Evolutionary conservation across 2,797 vertebrate species (phyloP).

Genomic region (Hippoglossus hippoglossus): DNA sequence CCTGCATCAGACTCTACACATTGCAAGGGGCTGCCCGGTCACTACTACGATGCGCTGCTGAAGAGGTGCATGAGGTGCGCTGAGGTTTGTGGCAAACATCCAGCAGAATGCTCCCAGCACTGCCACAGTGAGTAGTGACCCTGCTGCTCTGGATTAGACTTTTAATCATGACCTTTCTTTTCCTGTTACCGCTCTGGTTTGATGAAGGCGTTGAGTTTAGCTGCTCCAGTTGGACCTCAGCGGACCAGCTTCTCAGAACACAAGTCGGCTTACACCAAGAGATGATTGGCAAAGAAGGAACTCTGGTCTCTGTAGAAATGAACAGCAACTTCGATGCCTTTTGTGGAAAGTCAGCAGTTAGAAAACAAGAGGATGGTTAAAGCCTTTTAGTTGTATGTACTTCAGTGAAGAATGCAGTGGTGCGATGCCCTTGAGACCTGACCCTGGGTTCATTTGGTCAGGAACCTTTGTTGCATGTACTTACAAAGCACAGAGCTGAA

Average conservation of each 20-base stretch:
- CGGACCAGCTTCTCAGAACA: too few species aligned
- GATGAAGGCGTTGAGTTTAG: background rate
- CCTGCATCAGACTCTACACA: slow-evolving; percentile 47
- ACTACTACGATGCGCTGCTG: slow-evolving; percentile 79
- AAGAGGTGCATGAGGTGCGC: slow-evolving; percentile 74
- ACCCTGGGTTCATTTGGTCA: too few species aligned
- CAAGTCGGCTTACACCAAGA: background rate
- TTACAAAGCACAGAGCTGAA: too few species aligned
- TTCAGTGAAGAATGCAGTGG: background rate
- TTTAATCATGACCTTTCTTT: background rate
- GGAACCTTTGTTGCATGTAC: too few species aligned
- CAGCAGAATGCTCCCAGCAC: slow-evolving; percentile 59
- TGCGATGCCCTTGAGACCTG: too few species aligned
- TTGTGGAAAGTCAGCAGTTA: background rate
- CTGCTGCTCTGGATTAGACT: background rate
- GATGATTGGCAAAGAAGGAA: background rate
- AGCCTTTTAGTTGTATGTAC: background rate
- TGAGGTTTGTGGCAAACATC: slow-evolving; percentile 71
- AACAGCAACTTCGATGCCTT: background rate
- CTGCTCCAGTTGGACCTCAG: background rate
- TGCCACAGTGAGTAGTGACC: slow-evolving; percentile 71
- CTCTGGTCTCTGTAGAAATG: background rate
- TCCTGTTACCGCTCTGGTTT: background rate
- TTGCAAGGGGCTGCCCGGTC: slow-evolving; percentile 59
- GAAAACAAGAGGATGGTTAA: background rate